Conservation (phyloP, 2,113 vertebrate species). For the Elaphurus davidianus region DNA sequence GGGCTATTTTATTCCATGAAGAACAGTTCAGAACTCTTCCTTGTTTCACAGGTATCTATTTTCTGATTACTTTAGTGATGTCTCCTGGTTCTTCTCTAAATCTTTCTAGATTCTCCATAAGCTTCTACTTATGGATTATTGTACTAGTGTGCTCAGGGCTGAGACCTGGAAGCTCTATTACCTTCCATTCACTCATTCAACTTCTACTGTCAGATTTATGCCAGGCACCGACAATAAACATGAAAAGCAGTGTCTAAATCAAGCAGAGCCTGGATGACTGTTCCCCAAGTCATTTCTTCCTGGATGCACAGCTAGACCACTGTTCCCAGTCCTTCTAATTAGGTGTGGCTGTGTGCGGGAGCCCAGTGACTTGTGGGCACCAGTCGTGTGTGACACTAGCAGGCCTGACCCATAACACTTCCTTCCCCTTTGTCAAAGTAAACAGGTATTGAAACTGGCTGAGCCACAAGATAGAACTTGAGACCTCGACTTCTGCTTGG, state of each 20-base stretch:
- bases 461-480: not conserved
- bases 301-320: not conserved
- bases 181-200: not conserved
- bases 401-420: not conserved
- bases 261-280: not conserved
- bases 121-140: not conserved
- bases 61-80: not conserved
- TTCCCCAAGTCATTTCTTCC: not conserved
- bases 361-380: not conserved
- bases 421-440: constrained; percentile 10
- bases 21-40: not conserved
- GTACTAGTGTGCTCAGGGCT: not conserved
- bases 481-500: not conserved
- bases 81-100: not conserved
- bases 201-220: too few species aligned
- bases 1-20: not conserved
- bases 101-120: not conserved
- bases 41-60: not conserved
- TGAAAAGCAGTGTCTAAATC: not conserved
- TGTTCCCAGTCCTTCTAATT: not conserved
- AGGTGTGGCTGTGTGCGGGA: not conserved
- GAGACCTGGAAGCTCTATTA: not conserved
- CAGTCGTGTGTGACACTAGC: not conserved
- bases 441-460: not conserved
- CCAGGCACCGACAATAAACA: not conserved